Conservation (phyloP, 1,140 invertebrate species). For the Meteorus sp. region DNA sequence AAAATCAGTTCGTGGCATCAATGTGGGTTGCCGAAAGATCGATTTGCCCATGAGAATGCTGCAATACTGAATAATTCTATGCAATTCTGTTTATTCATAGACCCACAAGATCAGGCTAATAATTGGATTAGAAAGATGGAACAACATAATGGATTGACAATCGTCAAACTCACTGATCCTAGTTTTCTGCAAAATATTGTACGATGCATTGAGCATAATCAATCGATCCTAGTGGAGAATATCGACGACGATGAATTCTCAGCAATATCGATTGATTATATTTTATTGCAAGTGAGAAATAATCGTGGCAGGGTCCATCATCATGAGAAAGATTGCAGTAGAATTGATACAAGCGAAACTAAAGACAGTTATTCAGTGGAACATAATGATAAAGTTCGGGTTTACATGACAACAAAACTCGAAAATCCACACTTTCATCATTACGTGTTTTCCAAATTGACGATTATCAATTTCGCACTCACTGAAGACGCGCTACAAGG, state of each 20-base stretch:
- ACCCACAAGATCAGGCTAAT: slow-evolving; percentile 73
- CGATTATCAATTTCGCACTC: slow-evolving; percentile 72
- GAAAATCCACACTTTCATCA: slow-evolving; percentile 64
- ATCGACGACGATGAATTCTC: slow-evolving; percentile 47
- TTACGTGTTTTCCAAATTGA: slow-evolving; percentile 67
- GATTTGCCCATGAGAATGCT: slow-evolving; percentile 71
- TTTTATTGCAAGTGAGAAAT: neutral
- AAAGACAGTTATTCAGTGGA: too few species aligned
- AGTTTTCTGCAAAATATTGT: slow-evolving; percentile 65
- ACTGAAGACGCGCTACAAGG: slow-evolving; percentile 69
- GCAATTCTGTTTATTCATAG: slow-evolving; percentile 72
- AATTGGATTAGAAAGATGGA: slow-evolving; percentile 73
- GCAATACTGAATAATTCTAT: slow-evolving; percentile 62
- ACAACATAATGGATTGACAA: slow-evolving; percentile 62
- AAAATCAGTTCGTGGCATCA: slow-evolving; percentile 66
- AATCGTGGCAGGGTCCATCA: neutral
- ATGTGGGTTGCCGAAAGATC: slow-evolving; percentile 66
- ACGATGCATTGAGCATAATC: slow-evolving; percentile 64
- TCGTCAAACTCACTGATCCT: slow-evolving; percentile 62
- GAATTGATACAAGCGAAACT: neutral
- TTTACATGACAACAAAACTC: slow-evolving; percentile 46
- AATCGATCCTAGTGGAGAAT: slow-evolving; percentile 66
- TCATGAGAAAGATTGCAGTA: neutral
- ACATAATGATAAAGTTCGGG: slow-evolving; percentile 21
- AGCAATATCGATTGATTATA: too few species aligned